Evolutionary conservation across 2,797 vertebrate species (phyloP), one percentile per base, ranked within the genome.

Genomic region (Peromyscus attwateri): DNA sequence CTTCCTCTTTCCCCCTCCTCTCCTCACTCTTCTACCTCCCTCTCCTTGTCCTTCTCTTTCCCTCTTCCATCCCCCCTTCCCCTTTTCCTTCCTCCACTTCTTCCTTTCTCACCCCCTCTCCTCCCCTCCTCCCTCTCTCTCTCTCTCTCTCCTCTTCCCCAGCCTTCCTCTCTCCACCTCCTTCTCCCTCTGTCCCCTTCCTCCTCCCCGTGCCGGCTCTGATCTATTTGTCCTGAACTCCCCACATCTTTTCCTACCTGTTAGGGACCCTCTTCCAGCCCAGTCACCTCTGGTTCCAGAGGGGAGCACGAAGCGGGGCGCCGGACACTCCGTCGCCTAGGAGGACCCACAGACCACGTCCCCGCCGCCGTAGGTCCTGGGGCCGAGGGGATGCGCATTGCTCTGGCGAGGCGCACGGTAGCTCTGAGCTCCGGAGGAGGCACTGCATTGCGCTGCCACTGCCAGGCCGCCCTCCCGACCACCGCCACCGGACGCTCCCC

Each of bases 361-460:
- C 83, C 11, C 66, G 27, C 31, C 3, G n/a, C 40, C 3, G n/a
- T 17, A 27, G 3, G 64, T 9, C 40, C 66, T 0, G 12, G 0
- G 76, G 7, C 88, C 16, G 16, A 1, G 21, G 14, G 60, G 68
- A 1, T 11, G 25, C 1, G 0, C 27, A 0, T 2, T 0, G 11
- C 3, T 10, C 21, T 0, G 12, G 25, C 0, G 34, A 17, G 1
- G 10, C 9, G 4, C 87, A 14, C 17, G 10, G 19, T 16, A 37
- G 17, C 55, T 37, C 17, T 34, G 3, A 7, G 52, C 52, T 34
- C n/a, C 27, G 12, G 49, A 57, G 46, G 37, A 25, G 19, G 60
- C 16, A 13, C 43, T 34, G 62, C 76, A 2, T 46, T 14, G 25
- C 25, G 10, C 40, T 13, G 21, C 62, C 34, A 27, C 12, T 10